phyloP scores from a whole-genome alignment of 2,797 vertebrate genomes.

The Heliangelus exortis region DNA sequence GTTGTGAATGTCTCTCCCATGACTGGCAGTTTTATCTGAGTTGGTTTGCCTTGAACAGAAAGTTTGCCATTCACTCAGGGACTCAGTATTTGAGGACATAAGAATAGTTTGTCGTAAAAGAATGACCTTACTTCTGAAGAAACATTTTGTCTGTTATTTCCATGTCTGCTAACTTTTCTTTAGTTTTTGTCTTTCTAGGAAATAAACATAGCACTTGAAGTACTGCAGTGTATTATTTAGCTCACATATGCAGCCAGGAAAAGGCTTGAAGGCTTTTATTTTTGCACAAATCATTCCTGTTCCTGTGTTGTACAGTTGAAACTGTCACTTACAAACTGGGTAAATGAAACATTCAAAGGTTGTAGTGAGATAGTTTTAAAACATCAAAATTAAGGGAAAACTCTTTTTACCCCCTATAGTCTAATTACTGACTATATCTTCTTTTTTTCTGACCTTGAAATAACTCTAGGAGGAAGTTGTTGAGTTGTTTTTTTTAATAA shows the following conservation, averaged over 20 bases:
- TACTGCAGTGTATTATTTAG: background rate
- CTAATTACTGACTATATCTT: background rate
- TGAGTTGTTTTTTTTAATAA: constrained; percentile 41
- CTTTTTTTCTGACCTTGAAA: background rate
- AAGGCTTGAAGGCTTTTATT: background rate
- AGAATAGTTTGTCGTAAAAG: background rate
- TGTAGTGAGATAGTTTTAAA: background rate
- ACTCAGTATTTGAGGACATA: background rate
- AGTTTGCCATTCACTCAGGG: background rate
- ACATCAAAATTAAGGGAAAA: background rate
- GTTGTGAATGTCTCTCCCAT: background rate
- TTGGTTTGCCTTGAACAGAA: background rate
- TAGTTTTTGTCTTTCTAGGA: background rate
- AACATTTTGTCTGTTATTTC: background rate
- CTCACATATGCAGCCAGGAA: background rate
- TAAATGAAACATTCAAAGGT: background rate
- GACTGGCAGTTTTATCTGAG: background rate
- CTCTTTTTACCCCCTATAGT: background rate
- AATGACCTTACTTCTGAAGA: background rate
- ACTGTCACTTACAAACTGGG: background rate
- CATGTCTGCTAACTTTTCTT: background rate
- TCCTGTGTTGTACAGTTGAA: background rate
- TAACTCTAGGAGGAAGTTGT: constrained; percentile 5
- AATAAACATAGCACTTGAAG: background rate
- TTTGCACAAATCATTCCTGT: background rate